Evolutionary conservation across 2,888 invertebrate species (phyloP).

Genomic region (Parnassius orleans): DNA sequence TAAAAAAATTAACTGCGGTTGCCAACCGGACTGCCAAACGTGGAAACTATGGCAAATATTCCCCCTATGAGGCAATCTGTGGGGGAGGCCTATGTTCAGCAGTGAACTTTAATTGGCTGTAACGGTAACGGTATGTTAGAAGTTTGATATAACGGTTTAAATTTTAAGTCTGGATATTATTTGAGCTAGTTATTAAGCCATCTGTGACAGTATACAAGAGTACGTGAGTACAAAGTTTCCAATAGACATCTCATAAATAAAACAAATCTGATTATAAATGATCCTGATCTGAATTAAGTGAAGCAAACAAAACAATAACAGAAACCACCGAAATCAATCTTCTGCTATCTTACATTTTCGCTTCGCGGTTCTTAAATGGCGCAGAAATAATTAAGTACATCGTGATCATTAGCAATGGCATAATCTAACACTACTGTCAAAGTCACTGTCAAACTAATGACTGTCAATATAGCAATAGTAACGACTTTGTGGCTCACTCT

Average conservation of each 20-base stretch:
- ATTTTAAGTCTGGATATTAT: too few species aligned
- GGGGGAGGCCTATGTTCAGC: too few species aligned
- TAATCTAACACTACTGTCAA: conserved; percentile 49
- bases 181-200: background rate
- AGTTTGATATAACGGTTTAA: too few species aligned
- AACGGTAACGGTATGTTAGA: too few species aligned
- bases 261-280: conserved; percentile 6
- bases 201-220: too few species aligned
- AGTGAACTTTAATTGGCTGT: too few species aligned
- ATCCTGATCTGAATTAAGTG: background rate
- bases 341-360: conserved; percentile 29
- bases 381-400: conserved; percentile 61
- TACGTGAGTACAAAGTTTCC: too few species aligned
- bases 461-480: conserved; percentile 54
- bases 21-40: too few species aligned
- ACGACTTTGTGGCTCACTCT: conserved; percentile 59
- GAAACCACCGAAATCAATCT: conserved; percentile 21
- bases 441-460: conserved; percentile 67
- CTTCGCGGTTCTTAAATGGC: conserved; percentile 48
- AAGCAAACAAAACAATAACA: conserved; percentile 8
- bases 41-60: too few species aligned
- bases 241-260: background rate
- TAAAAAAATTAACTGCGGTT: too few species aligned
- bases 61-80: too few species aligned
- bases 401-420: conserved; percentile 48